Evolutionary conservation across 2,888 invertebrate genomes (phyloP), one percentile per base, ranked within the genome.

Genomic region (Melipona bicolor): DNA sequence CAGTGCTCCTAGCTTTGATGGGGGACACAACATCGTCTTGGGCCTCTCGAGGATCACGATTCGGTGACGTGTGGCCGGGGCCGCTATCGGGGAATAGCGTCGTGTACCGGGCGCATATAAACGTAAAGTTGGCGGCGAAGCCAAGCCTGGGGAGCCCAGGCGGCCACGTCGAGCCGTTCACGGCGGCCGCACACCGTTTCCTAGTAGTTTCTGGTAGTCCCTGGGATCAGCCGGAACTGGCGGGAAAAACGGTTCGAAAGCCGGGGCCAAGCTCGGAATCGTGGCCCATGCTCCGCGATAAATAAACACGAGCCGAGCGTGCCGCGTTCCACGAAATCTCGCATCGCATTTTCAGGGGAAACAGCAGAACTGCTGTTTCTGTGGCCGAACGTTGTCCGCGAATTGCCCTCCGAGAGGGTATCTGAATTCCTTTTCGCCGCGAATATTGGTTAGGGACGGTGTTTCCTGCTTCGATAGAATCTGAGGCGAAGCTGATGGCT

Each of bases 11-110:
- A 81, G 85, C 85, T 88, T 88, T 89, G 89, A 89, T 88, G 87
- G 87, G 85, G 87, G 79, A 89, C 86, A 82, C 84, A 86, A 90
- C 89, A 88, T 88, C 88, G 85, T 84, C 88, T 83, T 72, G 62
- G 80, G 79, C 68, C 83, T 84, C 81, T 78, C 83, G 87, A 87
- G 90, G 90, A 92, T 92, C 92, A 92, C 92, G 92, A 92, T 92
- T 92, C 90, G 92, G 90, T 92, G 93, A 93, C 93, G 90, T 92
- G 91, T 92, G 90, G 91, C 88, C 82, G 81, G 43, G 43, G 83
- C 80, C 81, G 81, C 77, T 85, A 87, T 87, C 88, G 77, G 87
- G 85, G 43, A 43, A 75, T 81, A 90, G 87, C 88, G 88, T 91
- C 88, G 87, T 88, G 85, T 86, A 87, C 88, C 43, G 85, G 88